Conservation (phyloP, 2,113 vertebrate genomes). For the Illadopsis cleaveri region DNA sequence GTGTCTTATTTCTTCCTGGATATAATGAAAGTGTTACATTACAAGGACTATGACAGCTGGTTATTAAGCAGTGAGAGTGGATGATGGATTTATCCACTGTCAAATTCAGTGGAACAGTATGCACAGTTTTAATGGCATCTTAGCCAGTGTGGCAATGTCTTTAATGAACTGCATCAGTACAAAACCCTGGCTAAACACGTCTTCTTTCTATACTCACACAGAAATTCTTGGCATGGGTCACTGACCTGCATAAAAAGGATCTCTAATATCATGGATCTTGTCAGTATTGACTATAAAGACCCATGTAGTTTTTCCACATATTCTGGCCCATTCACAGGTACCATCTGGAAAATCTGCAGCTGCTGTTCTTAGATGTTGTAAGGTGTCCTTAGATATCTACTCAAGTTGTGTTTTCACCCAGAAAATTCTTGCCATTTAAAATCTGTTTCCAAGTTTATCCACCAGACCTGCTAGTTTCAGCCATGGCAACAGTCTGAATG, state of each 20-base stretch:
- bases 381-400: neutral
- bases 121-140: neutral
- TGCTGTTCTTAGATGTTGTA: neutral
- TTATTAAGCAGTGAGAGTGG: neutral
- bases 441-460: neutral
- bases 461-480: neutral
- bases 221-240: neutral
- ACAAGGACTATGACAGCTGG: neutral
- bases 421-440: neutral
- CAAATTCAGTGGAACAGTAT: neutral
- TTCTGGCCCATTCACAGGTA: neutral
- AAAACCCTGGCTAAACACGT: neutral
- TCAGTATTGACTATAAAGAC: neutral
- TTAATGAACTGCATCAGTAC: neutral
- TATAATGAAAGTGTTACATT: neutral
- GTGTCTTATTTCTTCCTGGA: neutral
- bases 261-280: neutral
- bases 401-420: neutral
- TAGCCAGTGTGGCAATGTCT: neutral
- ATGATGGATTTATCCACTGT: neutral
- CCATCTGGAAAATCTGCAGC: neutral
- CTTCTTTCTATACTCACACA: neutral
- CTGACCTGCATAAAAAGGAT: neutral
- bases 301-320: neutral
- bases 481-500: neutral